Evolutionary conservation across 2,888 invertebrate genomes (phyloP), one percentile per base, ranked within the genome.

Genomic region (Apoderus coryli): DNA sequence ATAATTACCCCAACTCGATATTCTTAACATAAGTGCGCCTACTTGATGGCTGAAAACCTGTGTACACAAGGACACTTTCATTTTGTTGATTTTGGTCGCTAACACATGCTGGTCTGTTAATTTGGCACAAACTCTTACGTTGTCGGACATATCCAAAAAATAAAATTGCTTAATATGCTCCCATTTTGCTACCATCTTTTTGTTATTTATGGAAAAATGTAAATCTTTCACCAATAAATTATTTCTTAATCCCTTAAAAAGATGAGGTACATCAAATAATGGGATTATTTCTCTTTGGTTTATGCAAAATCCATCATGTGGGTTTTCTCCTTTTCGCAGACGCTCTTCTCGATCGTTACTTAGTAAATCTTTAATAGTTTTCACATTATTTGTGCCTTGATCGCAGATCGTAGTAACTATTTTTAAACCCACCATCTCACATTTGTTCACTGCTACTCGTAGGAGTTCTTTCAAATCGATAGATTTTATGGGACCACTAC

Each of bases 391-490:
- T 2, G 42, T 24, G 9, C 44, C 46, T 31, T 47, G 47, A 32
- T 47, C 46, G 34, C 35, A 44, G 22, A 46, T 34, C 6, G 43
- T 42, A 6, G 45, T 43, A 11, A 44, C 34, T 15, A 45, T 32
- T 12, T 16, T 27, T 2, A 46, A 29, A 2, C 46, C 46, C 14
- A 34, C 24, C 6, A 29, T 16, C 22, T 34, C 22, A 11, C 38
- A 16, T 16, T 19, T 23, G 32, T 32, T 35, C 16, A 46, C n/a
- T n/a, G n/a, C n/a, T n/a, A n/a, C n/a, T n/a, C n/a, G 19, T 3
- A 31, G 10, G 10, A 25, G 10, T 10, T 16, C 22, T 16, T 31
- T 31, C 10, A 31, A 16, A 5, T 3, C 15, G 9, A 24, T 13
- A 4, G 25, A 4, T 24, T 33, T 33, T 10, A 12, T 11, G 2